Evolutionary conservation across 2,888 invertebrate genomes (phyloP).

Genomic region (Artemia sinica): DNA sequence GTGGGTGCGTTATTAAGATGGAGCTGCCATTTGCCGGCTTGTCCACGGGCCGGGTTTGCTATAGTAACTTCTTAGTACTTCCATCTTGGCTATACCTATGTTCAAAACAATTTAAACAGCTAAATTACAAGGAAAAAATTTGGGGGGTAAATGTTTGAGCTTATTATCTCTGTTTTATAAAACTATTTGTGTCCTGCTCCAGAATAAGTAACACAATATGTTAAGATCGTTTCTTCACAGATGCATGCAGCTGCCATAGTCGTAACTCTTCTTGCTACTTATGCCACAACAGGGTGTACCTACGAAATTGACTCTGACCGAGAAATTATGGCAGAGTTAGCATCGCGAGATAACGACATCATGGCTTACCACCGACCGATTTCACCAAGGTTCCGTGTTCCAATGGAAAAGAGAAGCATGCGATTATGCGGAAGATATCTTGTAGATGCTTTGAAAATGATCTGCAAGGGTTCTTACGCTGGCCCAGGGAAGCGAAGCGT

Average conservation of each 20-base stretch:
- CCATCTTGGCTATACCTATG: too few species aligned
- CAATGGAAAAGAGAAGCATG: background rate
- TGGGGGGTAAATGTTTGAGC: too few species aligned
- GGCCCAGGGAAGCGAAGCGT: conserved; percentile 1
- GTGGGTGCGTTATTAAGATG: too few species aligned
- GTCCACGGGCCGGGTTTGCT: too few species aligned
- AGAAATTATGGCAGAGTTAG: background rate
- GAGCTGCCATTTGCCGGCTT: too few species aligned
- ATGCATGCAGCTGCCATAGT: background rate
- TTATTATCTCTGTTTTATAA: too few species aligned
- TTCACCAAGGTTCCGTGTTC: background rate
- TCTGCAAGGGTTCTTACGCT: background rate
- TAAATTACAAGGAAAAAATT: too few species aligned
- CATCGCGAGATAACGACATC: background rate
- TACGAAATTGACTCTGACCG: background rate
- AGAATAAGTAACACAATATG: too few species aligned
- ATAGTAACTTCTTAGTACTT: too few species aligned
- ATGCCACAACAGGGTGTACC: background rate
- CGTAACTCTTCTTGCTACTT: background rate
- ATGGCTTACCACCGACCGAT: conserved; percentile 4
- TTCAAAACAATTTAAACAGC: too few species aligned
- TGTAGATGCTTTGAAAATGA: conserved; percentile 10
- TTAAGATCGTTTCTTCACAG: background rate
- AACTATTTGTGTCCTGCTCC: too few species aligned
- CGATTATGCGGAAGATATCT: background rate